Evolutionary conservation across 2,797 vertebrate genomes (phyloP).

Genomic region (Hylomyscus alleni): DNA sequence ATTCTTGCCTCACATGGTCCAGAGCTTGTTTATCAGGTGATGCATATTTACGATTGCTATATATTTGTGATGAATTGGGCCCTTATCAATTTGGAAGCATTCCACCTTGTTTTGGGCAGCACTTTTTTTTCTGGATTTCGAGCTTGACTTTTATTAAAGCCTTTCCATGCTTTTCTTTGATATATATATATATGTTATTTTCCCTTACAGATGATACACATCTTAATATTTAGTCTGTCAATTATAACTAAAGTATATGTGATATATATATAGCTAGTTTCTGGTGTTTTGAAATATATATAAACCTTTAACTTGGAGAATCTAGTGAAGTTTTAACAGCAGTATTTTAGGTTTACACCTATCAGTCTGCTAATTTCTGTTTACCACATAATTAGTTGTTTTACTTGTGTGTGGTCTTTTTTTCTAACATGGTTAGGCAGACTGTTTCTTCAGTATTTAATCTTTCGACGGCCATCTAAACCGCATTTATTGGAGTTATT

Average conservation of each 20-base stretch:
- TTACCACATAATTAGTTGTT: background rate
- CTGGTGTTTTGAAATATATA: conserved; percentile 20
- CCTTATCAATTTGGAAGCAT: background rate
- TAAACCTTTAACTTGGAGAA: background rate
- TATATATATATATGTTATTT: background rate
- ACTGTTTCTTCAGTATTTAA: background rate
- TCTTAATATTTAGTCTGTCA: conserved; percentile 34
- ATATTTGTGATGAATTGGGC: background rate
- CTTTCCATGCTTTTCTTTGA: background rate
- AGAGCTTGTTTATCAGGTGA: background rate
- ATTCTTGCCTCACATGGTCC: conserved; percentile 12
- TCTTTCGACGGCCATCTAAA: background rate
- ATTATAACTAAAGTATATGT: background rate
- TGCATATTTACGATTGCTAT: background rate
- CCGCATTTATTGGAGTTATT: background rate
- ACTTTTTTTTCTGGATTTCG: background rate
- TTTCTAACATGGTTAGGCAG: background rate
- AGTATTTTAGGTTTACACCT: background rate
- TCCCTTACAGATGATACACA: background rate
- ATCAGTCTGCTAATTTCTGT: background rate
- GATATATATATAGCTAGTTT: background rate
- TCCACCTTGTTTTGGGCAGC: background rate
- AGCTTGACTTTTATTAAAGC: background rate
- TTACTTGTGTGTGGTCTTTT: background rate
- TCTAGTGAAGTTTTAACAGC: background rate